Base-by-base conservation (phyloP, 2,888 invertebrate genomes). In the Drosophila limbata region DNA sequence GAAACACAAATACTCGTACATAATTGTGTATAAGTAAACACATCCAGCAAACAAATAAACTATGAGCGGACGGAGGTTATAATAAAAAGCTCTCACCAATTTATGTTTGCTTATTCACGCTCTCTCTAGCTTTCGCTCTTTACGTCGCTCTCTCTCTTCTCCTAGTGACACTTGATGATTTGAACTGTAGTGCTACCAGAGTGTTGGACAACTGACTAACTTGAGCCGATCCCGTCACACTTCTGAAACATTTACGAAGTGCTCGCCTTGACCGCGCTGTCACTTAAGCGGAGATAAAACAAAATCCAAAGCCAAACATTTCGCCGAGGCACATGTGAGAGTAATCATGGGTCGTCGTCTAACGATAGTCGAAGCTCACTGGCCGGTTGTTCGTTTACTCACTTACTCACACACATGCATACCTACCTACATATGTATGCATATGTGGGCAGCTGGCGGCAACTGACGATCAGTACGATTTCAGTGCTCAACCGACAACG, bases 391-490 rank as follows among this genome's bases (percentile, higher is more conserved):
- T 61, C 57, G 21, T 55, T 33, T 57, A 56, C 56, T 60, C 50
- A 13, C 25, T 25, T 31, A 51, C 48, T 19, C 31, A n/a, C 19
- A 25, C 35, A 17, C 17, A 11, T 19, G 8, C 8, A 35, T 51
- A 19, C 51, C 11, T 21, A 21, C 3, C 8, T 13, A 35, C 35
- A 35, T 4, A 13, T 35, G 35, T 10, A 25, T 15, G 4, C 28
- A 6, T 28, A 11, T 25, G 71, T 19, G 47, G 45, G 25, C 63
- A 47, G 71, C 28, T 51, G 48, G 25, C 63, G 44, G 44, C 69
- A 47, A 59, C 19, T 47, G 66, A 45, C 75, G 84, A 87, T 84
- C 84, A 84, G 84, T 84, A 84, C 87, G 75, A 59, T 60, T 87
- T 76, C 48, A 67, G 84, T 84, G 84, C 87, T 84, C 84, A 79